Evolutionary conservation across 2,797 vertebrate genomes (phyloP), one percentile per base, ranked within the genome.

Genomic region (Eulemur mongoz): DNA sequence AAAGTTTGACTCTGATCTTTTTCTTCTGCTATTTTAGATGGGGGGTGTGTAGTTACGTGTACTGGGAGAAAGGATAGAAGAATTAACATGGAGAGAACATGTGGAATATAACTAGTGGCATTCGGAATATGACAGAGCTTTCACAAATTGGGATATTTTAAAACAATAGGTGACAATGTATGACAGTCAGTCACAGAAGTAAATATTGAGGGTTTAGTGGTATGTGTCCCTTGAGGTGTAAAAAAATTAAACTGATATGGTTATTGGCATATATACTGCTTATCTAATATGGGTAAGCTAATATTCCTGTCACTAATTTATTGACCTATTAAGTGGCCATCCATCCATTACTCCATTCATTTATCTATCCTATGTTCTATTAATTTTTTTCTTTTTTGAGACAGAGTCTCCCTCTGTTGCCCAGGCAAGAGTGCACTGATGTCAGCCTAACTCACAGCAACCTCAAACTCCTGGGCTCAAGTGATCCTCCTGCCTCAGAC

Each of bases 371-470:
- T 85, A 18, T 32, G 79, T 89, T 89, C 35, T 52, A 23, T 82
- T 17, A 38, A 63, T 45, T 43, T 52, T 50, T 18, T 20, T 7
- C 2, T 20, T 0, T 52, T 52, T 52, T 14, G 52, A 54, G 18
- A 22, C 52, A 54, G 52, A 54, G 7, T 54, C 52, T 54, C 52
- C 7, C 0, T 54, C 6, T 2, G 52, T 22, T 54, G 52, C 52
- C 52, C 20, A 6, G 7, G 18, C 52, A 2, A 54, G 6, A 54
- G 18, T 20, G 52, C 52, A 2, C 0, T 54, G 18, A 20, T 0
- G 0, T 54, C 18, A 54, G 18, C 2, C 52, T 54, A 54, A 7
- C 52, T 54, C 18, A 54, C 52, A 54, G 52, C 18, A 54, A 54
- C 52, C 18, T 54, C 52, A 54, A 54, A 54, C 18, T 54, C 52